Evolutionary conservation across 2,888 invertebrate genomes (phyloP), one percentile per base, ranked within the genome.

Genomic region (Teleiodes luculella): DNA sequence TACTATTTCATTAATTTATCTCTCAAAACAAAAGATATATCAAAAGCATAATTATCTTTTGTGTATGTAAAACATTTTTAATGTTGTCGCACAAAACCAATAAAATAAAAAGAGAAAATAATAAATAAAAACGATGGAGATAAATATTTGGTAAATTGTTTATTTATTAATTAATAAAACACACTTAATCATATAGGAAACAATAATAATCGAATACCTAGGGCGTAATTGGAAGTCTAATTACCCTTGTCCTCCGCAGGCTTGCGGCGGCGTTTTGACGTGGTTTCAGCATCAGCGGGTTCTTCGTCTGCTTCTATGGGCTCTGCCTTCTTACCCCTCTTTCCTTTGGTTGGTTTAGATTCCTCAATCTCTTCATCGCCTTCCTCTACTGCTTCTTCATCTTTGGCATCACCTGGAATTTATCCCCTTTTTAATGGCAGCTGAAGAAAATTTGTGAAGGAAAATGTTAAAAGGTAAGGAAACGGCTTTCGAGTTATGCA

Each of bases 221-320:
- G 31, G n/a, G 30, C 35, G 14, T 16, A 31, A 43, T 66, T 68
- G 71, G 24, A 37, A 11, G 18, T 41, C 74, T 87, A 88, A 66
- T 87, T 88, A 89, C 88, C 88, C 86, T 86, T 86, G 31, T 87
- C 86, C 41, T 86, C 86, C 1, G 74, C 70, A 28, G 68, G 72
- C 64, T 86, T 87, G 65, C 86, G 86, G 61, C 81, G 75, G 58
- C 87, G 80, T 64, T 86, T 86, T 36, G 71, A 70, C 6, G 72
- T 74, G 10, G 80, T 68, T 60, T 86, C 87, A 3, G 75, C 72
- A 33, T 83, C 83, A 55, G 76, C 75, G 2, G 73, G 57, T 47
- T 77, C 72, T 2, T 77, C 80, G 6, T 79, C 80, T 2, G 62
- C 48, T 24, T 81, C 79, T 1, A 54, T 55, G 3, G 70, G 67